Evolutionary conservation across 2,888 invertebrate species (phyloP), one percentile per base, ranked within the genome.

Genomic region (Coecobrya sp.): DNA sequence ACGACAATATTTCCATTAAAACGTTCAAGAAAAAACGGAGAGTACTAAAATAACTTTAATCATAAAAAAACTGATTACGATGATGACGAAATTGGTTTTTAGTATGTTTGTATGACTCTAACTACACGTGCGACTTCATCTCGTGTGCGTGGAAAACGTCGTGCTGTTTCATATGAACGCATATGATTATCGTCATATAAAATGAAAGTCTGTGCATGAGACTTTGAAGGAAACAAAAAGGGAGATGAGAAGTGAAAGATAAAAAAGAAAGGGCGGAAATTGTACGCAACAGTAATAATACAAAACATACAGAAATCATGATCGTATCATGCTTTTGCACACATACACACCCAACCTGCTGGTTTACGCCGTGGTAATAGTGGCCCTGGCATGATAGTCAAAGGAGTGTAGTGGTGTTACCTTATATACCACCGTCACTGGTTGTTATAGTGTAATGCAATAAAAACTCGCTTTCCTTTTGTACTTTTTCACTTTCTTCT

Each of bases 401-500:
- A n/a, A n/a, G n/a, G n/a, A n/a, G 25, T n/a, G 55, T 3, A 22
- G 5, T 65, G 10, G 65, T 30, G 65, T 25, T 55, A 55, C 16
- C 62, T 25, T 10, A 30, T 36, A 27, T 16, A 25, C 81, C 3
- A 81, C 52, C 81, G 27, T 59, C 30, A 16, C 59, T 8, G 59
- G 27, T 55, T 55, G 30, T 36, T 52, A 30, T 52, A 55, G 73
- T 86, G 13, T 68, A 59, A 87, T 76, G 87, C 76, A 87, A 89
- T 89, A 89, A 89, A 88, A 89, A 88, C 45, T 27, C 65, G 10
- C 68, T 49, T 25, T 73, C 5, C 52, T 30, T 65, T 36, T 65
- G 27, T 89, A 27, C 88, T 49, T 19, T 55, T 42, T 84, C 19
- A 19, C 52, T 30, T 55, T 27, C 36, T 68, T 13, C 30, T 11